Evolutionary conservation across 2,113 vertebrate species (phyloP), one percentile per base, ranked within the genome.

Genomic region (Tragelaphus strepsiceros): DNA sequence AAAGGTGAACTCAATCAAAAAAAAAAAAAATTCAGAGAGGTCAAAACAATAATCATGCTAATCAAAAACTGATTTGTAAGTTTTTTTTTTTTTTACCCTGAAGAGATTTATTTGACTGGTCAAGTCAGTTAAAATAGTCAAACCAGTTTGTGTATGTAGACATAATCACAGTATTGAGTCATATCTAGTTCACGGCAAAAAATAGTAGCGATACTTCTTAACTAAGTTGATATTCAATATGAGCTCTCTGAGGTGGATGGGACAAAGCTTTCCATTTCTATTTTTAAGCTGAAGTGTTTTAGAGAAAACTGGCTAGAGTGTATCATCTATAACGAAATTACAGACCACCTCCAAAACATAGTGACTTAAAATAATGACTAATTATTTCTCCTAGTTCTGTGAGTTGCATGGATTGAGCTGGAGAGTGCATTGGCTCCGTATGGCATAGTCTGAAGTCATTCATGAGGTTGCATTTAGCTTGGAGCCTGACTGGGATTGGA

Each of bases 11-110:
- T 53, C 86, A 28, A 90, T 35, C 49, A 51, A 56, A 74, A 93
- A 84, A 77, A 30, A 92, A 51, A 74, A 93, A 84, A 77, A 94
- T 35, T 91, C 54, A 80, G 53, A 90, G 77, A 88, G 71, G 90
- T 96, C 83, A 94, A 96, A 97, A 88, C 53, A 94, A 93, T 89
- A 96, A 93, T 94, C 43, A 86, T 80, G 19, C 83, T 10, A 81
- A 67, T 96, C 82, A 94, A 96, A 94, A 97, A 58, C n/a, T 8
- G 17, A 95, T 90, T 80, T 84, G 21, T n/a, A 94, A 78, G 35
- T 43, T 8, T 24, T 43, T 39, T 62, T 51, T 22, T 24, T 53
- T 7, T 10, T 43, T 6, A 43, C 43, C 4, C n/a, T 30, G 43
- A 91, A 81, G n/a, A 78, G 54, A 85, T 54, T 77, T 82, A 93